A percentile compares a stretch with the other conserved stretches of the same genome.
Evolutionary conservation across 2,797 vertebrate genomes (phyloP).

Genomic region (Balearica regulorum): DNA sequence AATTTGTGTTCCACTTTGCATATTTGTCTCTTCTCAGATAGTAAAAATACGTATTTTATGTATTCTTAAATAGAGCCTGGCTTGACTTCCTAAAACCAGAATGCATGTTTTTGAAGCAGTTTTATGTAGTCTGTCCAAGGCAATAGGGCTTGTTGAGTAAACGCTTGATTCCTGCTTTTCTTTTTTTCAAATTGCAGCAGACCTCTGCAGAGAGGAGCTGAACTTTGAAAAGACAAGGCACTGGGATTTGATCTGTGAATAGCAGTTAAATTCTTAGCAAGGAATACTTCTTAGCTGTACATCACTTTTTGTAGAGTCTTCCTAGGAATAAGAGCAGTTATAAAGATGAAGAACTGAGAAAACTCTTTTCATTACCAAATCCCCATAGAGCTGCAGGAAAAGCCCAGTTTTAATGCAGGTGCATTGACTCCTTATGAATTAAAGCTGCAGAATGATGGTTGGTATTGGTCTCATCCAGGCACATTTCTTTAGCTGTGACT

Average conservation of each 20-base stretch:
- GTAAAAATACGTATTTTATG: background rate
- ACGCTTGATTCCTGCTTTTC: background rate
- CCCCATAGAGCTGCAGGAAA: background rate
- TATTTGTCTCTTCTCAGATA: background rate
- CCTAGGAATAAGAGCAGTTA: background rate
- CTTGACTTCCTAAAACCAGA: background rate
- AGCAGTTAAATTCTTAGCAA: background rate
- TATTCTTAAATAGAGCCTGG: background rate
- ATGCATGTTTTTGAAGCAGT: background rate
- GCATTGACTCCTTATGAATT: background rate
- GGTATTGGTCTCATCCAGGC: background rate
- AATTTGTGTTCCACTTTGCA: background rate
- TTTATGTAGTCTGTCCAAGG: background rate
- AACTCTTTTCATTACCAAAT: background rate
- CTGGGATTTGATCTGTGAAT: background rate
- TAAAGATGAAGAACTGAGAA: background rate
- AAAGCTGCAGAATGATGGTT: background rate
- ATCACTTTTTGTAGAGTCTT: background rate
- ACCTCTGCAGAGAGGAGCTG: background rate
- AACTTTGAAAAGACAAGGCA: background rate
- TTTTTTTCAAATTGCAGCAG: background rate
- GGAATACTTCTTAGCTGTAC: background rate
- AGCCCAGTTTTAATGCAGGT: background rate
- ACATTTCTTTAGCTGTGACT: background rate
- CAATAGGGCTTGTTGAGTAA: background rate